These are phyloP conservation scores for Mythimna impura DNA, from an alignment of 2,888 invertebrate genomes.

Conservation along the genomic window DNA sequence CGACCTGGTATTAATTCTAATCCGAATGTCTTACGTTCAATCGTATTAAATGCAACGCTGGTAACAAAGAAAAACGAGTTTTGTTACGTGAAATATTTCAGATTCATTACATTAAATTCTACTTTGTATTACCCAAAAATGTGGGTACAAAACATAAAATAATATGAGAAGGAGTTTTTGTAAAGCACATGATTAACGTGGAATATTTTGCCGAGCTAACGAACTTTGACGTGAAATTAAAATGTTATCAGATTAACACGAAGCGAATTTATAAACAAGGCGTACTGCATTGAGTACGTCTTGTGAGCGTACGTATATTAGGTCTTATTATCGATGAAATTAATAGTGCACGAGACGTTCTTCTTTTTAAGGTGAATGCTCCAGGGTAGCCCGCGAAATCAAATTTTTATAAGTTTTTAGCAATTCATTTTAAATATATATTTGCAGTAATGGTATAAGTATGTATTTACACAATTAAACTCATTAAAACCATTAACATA, in stretches of 20 bases:
- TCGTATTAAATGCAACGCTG: constrained; percentile 55
- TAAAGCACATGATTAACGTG: constrained; percentile 51
- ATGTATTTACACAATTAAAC: no score
- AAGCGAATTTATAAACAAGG: constrained; percentile 48
- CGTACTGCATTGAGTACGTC: constrained; percentile 19
- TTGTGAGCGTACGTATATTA: constrained; percentile 19
- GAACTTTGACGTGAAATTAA: constrained; percentile 66
- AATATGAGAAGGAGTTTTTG: constrained; percentile 28
- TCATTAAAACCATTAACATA: no score
- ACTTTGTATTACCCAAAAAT: constrained; percentile 46
- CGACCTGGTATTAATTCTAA: constrained; percentile 55
- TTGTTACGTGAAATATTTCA: constrained; percentile 50
- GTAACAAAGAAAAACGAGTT: constrained; percentile 53
- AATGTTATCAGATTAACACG: constrained; percentile 64
- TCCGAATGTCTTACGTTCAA: constrained; percentile 58
- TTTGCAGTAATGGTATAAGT: no score
- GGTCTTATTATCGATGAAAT: neutral
- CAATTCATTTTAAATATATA: no score
- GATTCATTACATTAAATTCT: constrained; percentile 47
- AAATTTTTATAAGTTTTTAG: no score
- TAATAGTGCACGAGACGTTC: neutral
- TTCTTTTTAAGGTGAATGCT: no score
- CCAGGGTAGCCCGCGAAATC: no score
- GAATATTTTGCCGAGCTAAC: constrained; percentile 61
- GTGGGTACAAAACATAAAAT: constrained; percentile 41